phyloP scores from a whole-genome alignment of 2,888 invertebrate species.

The Pegoplata infirma region DNA sequence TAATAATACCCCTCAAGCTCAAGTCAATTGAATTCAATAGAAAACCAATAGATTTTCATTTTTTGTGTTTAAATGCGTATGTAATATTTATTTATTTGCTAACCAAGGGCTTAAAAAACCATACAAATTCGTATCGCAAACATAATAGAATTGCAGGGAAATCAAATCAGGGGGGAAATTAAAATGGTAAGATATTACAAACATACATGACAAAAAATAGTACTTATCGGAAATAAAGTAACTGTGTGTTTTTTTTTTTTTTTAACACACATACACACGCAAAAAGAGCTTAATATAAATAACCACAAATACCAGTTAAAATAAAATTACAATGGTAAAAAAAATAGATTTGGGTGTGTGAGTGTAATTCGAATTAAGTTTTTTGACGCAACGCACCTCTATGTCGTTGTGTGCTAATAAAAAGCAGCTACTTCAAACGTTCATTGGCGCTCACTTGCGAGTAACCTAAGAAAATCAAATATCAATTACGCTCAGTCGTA shows the following conservation, averaged over 20 bases:
- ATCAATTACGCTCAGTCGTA: no score
- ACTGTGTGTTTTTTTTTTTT: constrained; percentile 3
- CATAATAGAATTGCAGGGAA: constrained; percentile 23
- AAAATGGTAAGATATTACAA: no score
- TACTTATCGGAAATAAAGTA: constrained; percentile 49
- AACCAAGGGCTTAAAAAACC: constrained; percentile 55
- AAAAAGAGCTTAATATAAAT: constrained; percentile 53
- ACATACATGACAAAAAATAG: constrained; percentile 5
- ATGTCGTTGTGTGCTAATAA: no score
- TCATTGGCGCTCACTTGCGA: no score
- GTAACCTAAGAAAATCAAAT: no score
- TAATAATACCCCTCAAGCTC: not conserved
- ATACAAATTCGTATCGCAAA: constrained; percentile 32
- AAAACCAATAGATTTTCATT: constrained; percentile 54
- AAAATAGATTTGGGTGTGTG: no score
- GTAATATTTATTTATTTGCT: constrained; percentile 28
- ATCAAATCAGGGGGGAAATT: constrained; percentile 16
- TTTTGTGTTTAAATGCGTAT: constrained; percentile 32
- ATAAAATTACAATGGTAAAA: constrained; percentile 11
- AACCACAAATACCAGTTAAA: constrained; percentile 61
- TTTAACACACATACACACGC: not conserved
- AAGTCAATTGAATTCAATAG: constrained; percentile 44
- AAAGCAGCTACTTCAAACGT: no score
- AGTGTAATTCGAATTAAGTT: no score
- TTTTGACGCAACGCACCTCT: no score